phyloP scores from a whole-genome alignment of 2,797 vertebrate species.

The Rhinella marina region DNA sequence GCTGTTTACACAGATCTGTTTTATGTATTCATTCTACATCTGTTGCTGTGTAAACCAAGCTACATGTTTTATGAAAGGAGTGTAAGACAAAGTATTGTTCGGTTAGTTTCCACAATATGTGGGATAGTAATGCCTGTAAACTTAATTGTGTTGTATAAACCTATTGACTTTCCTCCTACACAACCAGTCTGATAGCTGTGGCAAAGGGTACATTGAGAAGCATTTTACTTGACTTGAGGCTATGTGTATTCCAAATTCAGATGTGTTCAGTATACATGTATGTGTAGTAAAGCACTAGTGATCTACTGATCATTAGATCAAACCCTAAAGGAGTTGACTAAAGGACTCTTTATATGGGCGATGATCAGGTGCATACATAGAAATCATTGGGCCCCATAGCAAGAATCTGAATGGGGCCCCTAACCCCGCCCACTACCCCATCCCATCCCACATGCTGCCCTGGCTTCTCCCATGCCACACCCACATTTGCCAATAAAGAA shows the following conservation, averaged over 20 bases:
- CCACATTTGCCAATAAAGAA: no score
- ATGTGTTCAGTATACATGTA: neutral
- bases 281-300: neutral
- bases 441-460: no score
- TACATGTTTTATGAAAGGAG: neutral
- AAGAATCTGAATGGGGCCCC: no score
- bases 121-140: neutral
- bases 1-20: neutral
- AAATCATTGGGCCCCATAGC: no score
- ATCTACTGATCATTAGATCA: neutral
- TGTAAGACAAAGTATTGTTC: neutral
- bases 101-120: neutral
- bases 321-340: no score
- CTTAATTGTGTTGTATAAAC: conserved; percentile 12
- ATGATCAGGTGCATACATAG: no score
- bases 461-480: no score
- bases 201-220: neutral
- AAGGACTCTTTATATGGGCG: no score
- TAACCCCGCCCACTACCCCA: no score
- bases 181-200: neutral
- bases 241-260: neutral
- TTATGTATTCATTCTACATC: neutral
- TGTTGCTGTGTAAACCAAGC: conserved; percentile 18
- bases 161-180: neutral
- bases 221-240: neutral